Base-by-base conservation (phyloP, 1,140 invertebrate genomes). In the Platorchestia sp. region DNA sequence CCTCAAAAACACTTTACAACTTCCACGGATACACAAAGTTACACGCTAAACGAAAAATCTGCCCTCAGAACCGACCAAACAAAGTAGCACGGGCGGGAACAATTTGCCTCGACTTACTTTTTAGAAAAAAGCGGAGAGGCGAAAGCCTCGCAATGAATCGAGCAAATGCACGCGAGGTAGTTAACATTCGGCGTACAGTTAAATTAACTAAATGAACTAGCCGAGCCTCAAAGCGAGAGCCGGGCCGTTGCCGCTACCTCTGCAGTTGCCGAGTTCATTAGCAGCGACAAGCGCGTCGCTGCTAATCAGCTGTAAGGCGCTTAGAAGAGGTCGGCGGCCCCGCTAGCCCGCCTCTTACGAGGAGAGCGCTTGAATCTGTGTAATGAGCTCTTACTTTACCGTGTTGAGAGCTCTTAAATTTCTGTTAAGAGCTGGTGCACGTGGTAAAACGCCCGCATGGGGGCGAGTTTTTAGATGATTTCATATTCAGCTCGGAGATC, bases 221-320 rank as follows among this genome's bases (percentile, higher is more conserved):
- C 27, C 10, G 27, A 75, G 59, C 59, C 59, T 75, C 59, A 75
- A 75, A 75, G 59, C 59, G 59, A 19, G 59, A 75, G 27, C 59
- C 36, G 59, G 59, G 59, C 59, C 27, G 59, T 75, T 19, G 59
- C 59, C 27, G 59, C 59, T 75, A 75, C 14, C 59, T 3, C 59
- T 75, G 59, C 41, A 90, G 87, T 41, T 90, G 6, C 40, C 3
- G 87, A 90, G 87, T 90, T 90, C 87, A 90, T 90, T 90, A 90
- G 87, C 41, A 43, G 44, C 87, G 87, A 90, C 87, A 90, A 44
- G 41, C 5, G 41, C 44, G 87, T 45, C 87, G 41, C 87, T 90
- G 87, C 41, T 90, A 90, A 90, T 90, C 87, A 90, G 41, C 41
- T 90, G 87, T 43, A 90, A 90, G 87, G 44, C 41, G 87, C 87